A percentile compares a stretch with the other conserved stretches of the same genome.
phyloP scores from a whole-genome alignment of 2,113 vertebrate species.

The Marcusenius ussheri region DNA sequence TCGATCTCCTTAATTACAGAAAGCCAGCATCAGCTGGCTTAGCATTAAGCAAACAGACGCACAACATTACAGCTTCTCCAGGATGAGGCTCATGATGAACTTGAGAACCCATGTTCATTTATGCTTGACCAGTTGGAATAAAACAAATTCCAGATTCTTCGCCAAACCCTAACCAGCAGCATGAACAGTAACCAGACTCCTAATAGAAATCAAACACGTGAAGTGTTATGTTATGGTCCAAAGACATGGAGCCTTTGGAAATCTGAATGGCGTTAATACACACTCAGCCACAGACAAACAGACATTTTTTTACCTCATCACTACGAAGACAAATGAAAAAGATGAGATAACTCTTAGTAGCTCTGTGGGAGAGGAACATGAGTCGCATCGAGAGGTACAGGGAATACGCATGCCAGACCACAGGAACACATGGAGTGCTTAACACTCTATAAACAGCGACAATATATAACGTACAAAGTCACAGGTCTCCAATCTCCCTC shows the following conservation, averaged over 20 bases:
- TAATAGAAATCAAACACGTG: not conserved
- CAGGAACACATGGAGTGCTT: not conserved
- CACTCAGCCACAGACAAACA: not conserved
- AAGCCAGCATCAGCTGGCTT: not conserved
- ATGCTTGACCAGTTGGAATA: not conserved
- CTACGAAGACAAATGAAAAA: not conserved
- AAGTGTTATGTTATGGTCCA: not conserved
- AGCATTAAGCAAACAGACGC: not conserved
- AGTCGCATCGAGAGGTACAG: not conserved
- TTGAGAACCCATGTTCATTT: not conserved
- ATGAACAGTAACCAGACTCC: not conserved
- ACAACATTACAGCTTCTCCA: not conserved
- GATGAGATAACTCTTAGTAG: not conserved
- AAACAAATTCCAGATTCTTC: not conserved
- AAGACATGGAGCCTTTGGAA: not conserved
- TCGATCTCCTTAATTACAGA: not conserved
- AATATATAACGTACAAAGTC: not conserved
- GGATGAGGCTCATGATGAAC: not conserved
- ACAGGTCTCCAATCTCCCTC: not conserved
- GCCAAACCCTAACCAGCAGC: not conserved
- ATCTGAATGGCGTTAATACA: not conserved
- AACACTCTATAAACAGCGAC: not conserved
- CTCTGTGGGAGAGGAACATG: not conserved
- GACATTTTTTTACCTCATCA: not conserved
- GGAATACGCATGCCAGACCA: not conserved